phyloP scores from a whole-genome alignment of 92 coral and sea anemone species.

The Paramuricea clavata region DNA sequence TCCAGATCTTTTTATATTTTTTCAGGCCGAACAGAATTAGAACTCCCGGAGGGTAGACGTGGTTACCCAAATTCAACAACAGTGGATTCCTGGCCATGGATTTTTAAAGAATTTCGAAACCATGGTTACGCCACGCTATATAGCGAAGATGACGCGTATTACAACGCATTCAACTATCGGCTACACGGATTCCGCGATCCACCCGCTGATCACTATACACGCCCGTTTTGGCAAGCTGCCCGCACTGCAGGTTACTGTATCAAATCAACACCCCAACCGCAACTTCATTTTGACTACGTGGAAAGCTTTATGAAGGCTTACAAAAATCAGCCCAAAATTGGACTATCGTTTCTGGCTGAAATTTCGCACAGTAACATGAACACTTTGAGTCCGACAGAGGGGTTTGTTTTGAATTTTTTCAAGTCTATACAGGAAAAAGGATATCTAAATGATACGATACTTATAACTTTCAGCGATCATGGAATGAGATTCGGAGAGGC shows the following conservation, averaged over 20 bases:
- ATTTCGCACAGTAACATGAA: constrained; percentile 74
- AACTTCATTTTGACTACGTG: constrained; percentile 84
- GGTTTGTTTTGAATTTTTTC: constrained; percentile 68
- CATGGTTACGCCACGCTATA: constrained; percentile 89
- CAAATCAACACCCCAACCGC: constrained; percentile 83
- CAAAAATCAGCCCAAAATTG: constrained; percentile 78
- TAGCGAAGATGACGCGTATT: constrained; percentile 79
- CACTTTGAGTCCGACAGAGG: constrained; percentile 55
- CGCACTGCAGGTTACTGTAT: constrained; percentile 73
- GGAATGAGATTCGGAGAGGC: constrained; percentile 88
- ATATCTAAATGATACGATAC: constrained; percentile 74
- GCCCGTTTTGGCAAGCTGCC: constrained; percentile 92
- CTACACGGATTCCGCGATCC: constrained; percentile 88
- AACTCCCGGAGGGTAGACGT: constrained; percentile 92
- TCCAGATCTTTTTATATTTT: background rate
- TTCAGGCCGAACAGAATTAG: constrained; percentile 79
- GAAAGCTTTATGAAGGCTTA: constrained; percentile 85
- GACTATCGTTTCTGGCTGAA: constrained; percentile 79
- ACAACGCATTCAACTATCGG: constrained; percentile 82
- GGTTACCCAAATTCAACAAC: constrained; percentile 66
- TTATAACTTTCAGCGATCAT: constrained; percentile 86
- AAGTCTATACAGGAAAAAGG: constrained; percentile 66
- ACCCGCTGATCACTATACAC: constrained; percentile 87
- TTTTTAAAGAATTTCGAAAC: constrained; percentile 79
- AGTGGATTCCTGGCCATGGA: constrained; percentile 92